Base-by-base conservation (phyloP, 2,797 vertebrate genomes). In the Hozukius guyotensis region DNA sequence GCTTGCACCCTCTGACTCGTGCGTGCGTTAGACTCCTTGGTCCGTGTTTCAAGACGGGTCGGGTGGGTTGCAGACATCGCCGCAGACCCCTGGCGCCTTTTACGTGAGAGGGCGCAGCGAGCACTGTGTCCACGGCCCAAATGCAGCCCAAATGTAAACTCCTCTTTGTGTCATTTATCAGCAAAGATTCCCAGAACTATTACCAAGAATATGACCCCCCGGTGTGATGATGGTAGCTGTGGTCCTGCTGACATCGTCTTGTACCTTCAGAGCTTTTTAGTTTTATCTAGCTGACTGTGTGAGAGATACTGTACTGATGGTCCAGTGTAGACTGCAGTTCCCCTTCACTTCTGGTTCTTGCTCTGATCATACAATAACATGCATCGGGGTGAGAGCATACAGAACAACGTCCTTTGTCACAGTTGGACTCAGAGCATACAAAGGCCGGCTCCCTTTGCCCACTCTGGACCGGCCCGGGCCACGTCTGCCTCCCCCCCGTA, bases 401-500 rank as follows among this genome's bases (percentile, higher is more conserved):
- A 81, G 29, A 77, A 20, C 65, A 59, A 56, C 11, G 42, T 80
- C 77, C 55, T 68, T 56, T 68, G 70, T 82, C 72, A 67, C 60
- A 63, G 72, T 57, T 70, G 42, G 74, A 75, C 36, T 24, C 36
- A 22, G 4, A 77, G 56, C 81, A 49, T 74, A 60, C 68, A 76
- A 75, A 83, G 66, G 81, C 66, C 46, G 49, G n/a, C 73, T 78
- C 72, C 55, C 29, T 61, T 38, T 72, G 63, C 55, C 81, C 55
- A 29, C 46, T 46, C 53, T 57, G 80, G 75, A 69, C 81, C 77
- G 77, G 77, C 78, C 52, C 56, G 65, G 62, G 67, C 88, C 82
- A 74, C 16, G 53, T 90, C 81, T 87, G 29, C 78, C 65, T 77
- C 72, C 88, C 86, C 72, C 77, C 83, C 72, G 77, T 60, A 68